Base-by-base conservation (phyloP, 2,113 vertebrate genomes). In the Poicephalus meyeri region DNA sequence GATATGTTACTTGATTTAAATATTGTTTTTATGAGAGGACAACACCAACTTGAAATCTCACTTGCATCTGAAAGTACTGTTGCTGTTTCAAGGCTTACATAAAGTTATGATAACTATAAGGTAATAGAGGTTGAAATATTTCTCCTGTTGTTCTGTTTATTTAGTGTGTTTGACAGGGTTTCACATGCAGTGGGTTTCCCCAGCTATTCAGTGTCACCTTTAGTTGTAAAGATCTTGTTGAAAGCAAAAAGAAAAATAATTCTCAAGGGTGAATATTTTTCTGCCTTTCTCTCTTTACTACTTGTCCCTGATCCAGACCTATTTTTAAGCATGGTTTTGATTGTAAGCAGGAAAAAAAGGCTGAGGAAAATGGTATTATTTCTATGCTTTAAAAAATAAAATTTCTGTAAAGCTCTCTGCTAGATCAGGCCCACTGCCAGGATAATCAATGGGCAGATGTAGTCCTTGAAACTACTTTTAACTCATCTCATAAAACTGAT, bases 391-490 rank as follows among this genome's bases (percentile, higher is more conserved):
- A 10, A 77, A 93, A 80, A 73, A 65, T 8, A 68, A 18, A 20
- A 37, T 53, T 87, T 94, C 42, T 80, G 16, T 88, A 21, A 88
- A 86, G 18, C 90, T 88, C 42, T 93, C 41, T 4, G 3, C 55
- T 86, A 71, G 52, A 79, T 84, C 64, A 90, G 86, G 65, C 69
- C 42, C 31, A 35, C 42, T 56, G 86, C 60, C 83, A 94, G 44
- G 23, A 25, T 79, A 80, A 74, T 93, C 80, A 63, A 66, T n/a
- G 69, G 72, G 17, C 80, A 94, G 65, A 88, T 92, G 69, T 77
- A 78, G 49, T 91, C 69, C 80, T 90, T 92, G 61, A 87, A 95
- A 89, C 39, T 94, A 79, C 83, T 91, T 95, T 84, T 91, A 93
- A 91, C 65, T 95, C 56, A 65, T 69, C 63, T 74, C n/a, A 37